Evolutionary conservation across 2,797 vertebrate genomes (phyloP).

Genomic region (Danio albolineatus): DNA sequence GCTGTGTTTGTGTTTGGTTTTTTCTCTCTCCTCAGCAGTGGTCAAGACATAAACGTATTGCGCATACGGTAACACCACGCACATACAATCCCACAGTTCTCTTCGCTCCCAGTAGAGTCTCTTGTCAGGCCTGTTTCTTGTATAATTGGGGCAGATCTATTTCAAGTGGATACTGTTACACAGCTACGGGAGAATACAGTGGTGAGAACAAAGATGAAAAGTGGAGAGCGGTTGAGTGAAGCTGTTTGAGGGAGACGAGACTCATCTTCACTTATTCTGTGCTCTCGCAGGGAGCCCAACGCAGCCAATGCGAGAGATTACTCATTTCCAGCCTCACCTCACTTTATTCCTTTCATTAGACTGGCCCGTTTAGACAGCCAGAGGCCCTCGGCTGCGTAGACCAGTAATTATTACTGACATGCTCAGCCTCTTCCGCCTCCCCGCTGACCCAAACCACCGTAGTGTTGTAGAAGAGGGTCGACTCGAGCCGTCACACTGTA

Average conservation of each 20-base stretch:
- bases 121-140: conserved; percentile 33
- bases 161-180: conserved; percentile 47
- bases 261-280: neutral
- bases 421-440: conserved; percentile 61
- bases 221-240: conserved; percentile 17
- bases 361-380: conserved; percentile 40
- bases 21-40: neutral
- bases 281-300: conserved; percentile 14
- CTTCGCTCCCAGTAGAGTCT: conserved; percentile 38
- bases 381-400: conserved; percentile 12
- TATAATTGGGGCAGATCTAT: conserved; percentile 49
- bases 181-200: conserved; percentile 31
- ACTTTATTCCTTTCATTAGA: conserved; percentile 49
- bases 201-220: conserved; percentile 28
- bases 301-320: conserved; percentile 46
- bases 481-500: conserved; percentile 39
- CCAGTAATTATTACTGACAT: conserved; percentile 76
- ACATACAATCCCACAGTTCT: conserved; percentile 15
- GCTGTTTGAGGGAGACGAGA: neutral
- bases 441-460: conserved; percentile 48
- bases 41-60: conserved; percentile 9
- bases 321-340: conserved; percentile 50
- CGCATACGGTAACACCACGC: neutral
- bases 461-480: conserved; percentile 9
- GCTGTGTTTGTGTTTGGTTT: neutral